Base-by-base conservation (phyloP, 2,113 vertebrate genomes). In the Neopipo cinnamomea region DNA sequence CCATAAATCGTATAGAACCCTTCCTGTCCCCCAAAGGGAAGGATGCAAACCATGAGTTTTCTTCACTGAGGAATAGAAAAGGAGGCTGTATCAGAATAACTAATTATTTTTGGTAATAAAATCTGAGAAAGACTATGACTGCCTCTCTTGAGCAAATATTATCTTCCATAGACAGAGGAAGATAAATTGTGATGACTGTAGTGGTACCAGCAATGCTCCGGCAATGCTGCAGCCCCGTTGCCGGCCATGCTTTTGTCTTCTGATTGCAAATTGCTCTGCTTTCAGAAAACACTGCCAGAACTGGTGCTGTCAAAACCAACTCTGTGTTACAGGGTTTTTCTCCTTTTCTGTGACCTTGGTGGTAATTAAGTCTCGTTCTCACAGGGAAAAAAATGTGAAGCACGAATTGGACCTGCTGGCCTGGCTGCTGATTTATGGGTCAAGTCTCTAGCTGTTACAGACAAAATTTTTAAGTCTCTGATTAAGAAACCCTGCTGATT, bases 401-500 rank as follows among this genome's bases (percentile, higher is more conserved):
- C 53, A n/a, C 97, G 96, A 95, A 94, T 94, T 21, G 76, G 92
- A 91, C 92, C 88, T 95, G 94, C 94, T 97, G 97, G 92, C 81
- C 91, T 97, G 55, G 93, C 94, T 88, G 89, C 79, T 98, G 96
- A 98, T 98, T 98, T 98, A 97, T 97, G 96, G 96, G 96, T 97
- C 97, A 97, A 97, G 91, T 94, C 96, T 97, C 91, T 95, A 91
- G 92, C 96, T 98, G 97, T 97, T 97, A 93, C 82, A 96, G 95
- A 80, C 90, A 91, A 97, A 97, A 97, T 93, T 96, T 95, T 94
- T 83, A 97, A 96, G 94, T 97, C 93, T 97, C 91, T 98, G 97
- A 97, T 98, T 97, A 98, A 98, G 97, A 96, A 97, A 80, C 87
- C 96, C 95, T 91, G 93, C 96, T 97, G 97, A 96, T 97, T 97